Evolutionary conservation across 2,113 vertebrate genomes (phyloP).

Genomic region (Bubo blakistoni): DNA sequence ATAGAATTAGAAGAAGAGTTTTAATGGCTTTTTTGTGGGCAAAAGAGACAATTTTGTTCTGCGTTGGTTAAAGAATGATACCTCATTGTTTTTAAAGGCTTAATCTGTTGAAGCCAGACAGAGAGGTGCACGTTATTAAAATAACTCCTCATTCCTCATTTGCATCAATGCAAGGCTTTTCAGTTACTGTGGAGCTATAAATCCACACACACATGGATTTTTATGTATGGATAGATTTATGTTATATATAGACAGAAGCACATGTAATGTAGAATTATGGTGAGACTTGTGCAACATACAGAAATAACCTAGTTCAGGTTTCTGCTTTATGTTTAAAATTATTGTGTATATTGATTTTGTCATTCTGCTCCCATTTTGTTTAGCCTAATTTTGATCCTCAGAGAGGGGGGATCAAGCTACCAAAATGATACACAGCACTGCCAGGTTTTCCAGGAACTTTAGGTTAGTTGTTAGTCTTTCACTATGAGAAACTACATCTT

Average conservation of each 20-base stretch:
- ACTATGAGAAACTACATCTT: not conserved
- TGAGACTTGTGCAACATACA: not conserved
- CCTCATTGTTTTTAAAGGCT: slow-evolving; percentile 24
- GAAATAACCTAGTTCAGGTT: not conserved
- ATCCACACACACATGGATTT: not conserved
- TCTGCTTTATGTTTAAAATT: not conserved
- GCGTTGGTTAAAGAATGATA: slow-evolving; percentile 34
- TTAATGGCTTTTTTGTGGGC: slow-evolving; percentile 63
- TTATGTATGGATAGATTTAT: not conserved
- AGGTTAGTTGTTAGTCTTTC: not conserved
- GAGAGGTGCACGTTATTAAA: slow-evolving; percentile 56
- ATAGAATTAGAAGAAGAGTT: slow-evolving; percentile 48
- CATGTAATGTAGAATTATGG: not conserved
- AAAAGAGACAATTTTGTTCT: slow-evolving; percentile 38
- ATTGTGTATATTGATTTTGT: not conserved
- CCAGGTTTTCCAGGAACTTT: not conserved
- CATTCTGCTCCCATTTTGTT: slow-evolving; percentile 2
- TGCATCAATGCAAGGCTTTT: slow-evolving; percentile 41
- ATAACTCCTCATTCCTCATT: slow-evolving; percentile 50
- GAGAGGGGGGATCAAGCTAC: not conserved
- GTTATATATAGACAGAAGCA: not conserved
- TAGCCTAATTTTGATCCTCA: not conserved
- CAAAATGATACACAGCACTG: not conserved
- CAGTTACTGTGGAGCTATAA: slow-evolving; percentile 26
- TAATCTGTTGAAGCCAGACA: slow-evolving; percentile 58